Evolutionary conservation across 1,140 invertebrate species (phyloP), one percentile per base, ranked within the genome.

Genomic region (Habropoda laboriosa): DNA sequence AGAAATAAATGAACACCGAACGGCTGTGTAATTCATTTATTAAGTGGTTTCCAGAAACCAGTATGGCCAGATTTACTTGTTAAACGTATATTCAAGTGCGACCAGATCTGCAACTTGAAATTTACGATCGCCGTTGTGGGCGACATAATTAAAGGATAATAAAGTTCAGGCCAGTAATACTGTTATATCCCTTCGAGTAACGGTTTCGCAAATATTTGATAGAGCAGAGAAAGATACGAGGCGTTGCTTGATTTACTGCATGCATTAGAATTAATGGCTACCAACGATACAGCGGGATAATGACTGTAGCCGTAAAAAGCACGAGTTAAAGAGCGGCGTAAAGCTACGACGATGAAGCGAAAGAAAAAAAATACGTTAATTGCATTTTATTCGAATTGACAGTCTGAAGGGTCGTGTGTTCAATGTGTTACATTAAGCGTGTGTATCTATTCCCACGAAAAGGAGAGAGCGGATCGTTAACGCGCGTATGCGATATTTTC

Each of bases 31-130:
- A 77, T 70, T 70, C 66, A 60, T 77, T 68, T 77, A 77, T 71
- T 70, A 77, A 70, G 66, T 40, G 55, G 64, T 77, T 77, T 70
- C 66, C 53, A 70, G 75, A 42, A 77, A 77, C 75, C 64, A 77
- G 75, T 70, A 60, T 10, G n/a, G 51, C 16, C 47, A 18, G 64
- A 53, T 42, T 35, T 67, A 32, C 35, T 70, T 32, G 75, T 60
- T 47, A 57, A 45, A 58, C 51, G n/a, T 47, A 45, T 35, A 49
- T 49, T 13, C 38, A 10, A 32, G 40, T 45, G 42, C 64, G 40
- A 68, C 40, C 74, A 58, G 74, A 68, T 68, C 64, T 45, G 45
- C 72, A 38, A 49, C 51, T 32, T 30, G 10, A 67, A 77, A 77
- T 77, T 68, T 77, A 77, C 64, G 64, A 58, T 24, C 51, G 10